These are phyloP conservation scores for Pachyuromys duprasi DNA, from an alignment of 2,797 vertebrate genomes.

Conservation along the genomic window DNA sequence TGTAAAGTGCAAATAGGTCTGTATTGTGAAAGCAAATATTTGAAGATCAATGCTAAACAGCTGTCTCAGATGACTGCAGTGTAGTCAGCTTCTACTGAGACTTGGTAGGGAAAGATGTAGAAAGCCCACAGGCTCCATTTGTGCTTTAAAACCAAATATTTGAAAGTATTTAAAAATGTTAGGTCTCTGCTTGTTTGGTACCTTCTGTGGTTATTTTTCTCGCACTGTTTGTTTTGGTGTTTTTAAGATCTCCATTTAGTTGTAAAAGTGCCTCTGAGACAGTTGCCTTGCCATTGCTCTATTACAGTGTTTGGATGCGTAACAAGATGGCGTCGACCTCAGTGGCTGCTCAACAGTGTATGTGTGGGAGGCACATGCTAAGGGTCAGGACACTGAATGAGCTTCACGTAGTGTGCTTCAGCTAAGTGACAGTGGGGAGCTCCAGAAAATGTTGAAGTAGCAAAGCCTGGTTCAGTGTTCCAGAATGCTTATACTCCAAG, in stretches of 20 bases:
- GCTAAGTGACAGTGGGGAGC: neutral
- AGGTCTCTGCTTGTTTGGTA: conserved; percentile 69
- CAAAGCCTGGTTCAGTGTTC: neutral
- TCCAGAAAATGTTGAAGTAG: conserved; percentile 27
- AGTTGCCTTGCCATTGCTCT: conserved; percentile 63
- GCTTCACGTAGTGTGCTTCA: neutral
- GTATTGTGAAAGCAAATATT: conserved; percentile 77
- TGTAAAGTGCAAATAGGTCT: conserved; percentile 72
- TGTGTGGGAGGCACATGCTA: conserved; percentile 1
- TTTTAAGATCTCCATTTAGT: conserved; percentile 69
- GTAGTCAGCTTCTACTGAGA: conserved; percentile 67
- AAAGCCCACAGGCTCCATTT: conserved; percentile 75
- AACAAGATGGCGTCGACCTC: conserved; percentile 36
- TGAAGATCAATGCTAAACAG: conserved; percentile 70
- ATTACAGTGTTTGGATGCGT: conserved; percentile 37
- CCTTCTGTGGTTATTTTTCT: conserved; percentile 78
- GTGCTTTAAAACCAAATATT: conserved; percentile 79
- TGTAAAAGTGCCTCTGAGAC: conserved; percentile 56
- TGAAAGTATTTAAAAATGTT: conserved; percentile 75
- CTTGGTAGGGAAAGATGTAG: conserved; percentile 75
- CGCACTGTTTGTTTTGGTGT: conserved; percentile 69
- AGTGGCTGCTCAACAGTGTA: neutral
- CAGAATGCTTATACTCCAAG: conserved; percentile 20
- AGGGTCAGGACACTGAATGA: neutral
- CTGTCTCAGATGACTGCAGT: conserved; percentile 73